phyloP scores from a whole-genome alignment of 2,113 vertebrate species.

The Hystrix cristata region DNA sequence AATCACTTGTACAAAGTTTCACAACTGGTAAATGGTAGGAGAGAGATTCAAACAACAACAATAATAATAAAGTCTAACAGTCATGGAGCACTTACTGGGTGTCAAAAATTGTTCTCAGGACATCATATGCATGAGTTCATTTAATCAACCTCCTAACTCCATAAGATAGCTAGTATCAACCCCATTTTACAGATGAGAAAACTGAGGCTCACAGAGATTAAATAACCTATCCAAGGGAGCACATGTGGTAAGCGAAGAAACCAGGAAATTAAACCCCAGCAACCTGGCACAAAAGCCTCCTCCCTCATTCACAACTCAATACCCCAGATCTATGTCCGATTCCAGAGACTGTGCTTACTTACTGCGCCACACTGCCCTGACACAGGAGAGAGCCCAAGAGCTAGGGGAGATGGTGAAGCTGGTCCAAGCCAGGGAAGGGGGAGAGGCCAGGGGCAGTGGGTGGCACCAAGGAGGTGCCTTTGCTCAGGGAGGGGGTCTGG shows the following conservation, averaged over 20 bases:
- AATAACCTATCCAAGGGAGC: neutral
- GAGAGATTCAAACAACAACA: neutral
- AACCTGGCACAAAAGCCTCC: neutral
- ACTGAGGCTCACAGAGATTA: neutral
- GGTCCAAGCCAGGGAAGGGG: neutral
- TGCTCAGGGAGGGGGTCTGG: neutral
- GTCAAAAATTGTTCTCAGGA: neutral
- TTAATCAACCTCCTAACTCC: neutral
- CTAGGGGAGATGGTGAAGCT: neutral
- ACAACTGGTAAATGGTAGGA: neutral
- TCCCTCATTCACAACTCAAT: neutral
- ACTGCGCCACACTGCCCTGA: neutral
- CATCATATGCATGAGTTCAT: neutral
- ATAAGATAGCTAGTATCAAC: neutral
- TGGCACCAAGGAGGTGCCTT: neutral
- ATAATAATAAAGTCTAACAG: neutral
- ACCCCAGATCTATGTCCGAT: neutral
- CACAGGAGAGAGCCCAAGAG: neutral
- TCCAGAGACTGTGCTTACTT: neutral
- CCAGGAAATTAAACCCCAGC: neutral
- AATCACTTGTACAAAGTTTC: neutral
- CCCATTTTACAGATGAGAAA: conserved; percentile 31
- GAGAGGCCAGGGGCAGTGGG: neutral
- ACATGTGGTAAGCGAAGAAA: neutral
- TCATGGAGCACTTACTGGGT: neutral